Base-by-base conservation (phyloP, 2,113 vertebrate genomes). In the Mus pahari region DNA sequence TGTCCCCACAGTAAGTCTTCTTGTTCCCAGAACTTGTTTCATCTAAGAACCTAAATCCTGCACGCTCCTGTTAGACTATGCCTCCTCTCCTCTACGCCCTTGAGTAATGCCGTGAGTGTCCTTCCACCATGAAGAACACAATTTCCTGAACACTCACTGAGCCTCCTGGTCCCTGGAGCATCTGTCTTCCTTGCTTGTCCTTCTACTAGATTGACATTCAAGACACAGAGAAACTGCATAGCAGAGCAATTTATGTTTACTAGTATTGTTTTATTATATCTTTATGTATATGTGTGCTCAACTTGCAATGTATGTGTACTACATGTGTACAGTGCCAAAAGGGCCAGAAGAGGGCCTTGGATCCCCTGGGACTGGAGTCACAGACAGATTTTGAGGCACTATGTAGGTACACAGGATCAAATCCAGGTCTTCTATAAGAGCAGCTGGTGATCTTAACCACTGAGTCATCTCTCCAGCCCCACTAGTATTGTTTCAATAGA, bases 401-500 rank as follows among this genome's bases (percentile, higher is more conserved):
- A 26, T 26, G 3, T 60, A 39, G 55, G 36, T 39, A 13, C 55
- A 14, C 26, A 12, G 55, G 53, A 16, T 60, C 36, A 82, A 82
- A 60, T 53, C 12, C 79, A 58, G 36, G 5, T 39, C n/a, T 22
- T 82, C 79, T 39, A 20, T 39, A 60, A 82, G 55, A 82, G 79
- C 53, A 82, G 55, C 79, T 82, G 20, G 53, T 60, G 36, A n/a
- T 26, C 12, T 14, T 60, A 58, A 58, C 33, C 53, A 58, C 79
- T 58, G 79, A 82, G 22, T 11, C 36, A 39, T 14, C 6, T 12
- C 53, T 24, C 53, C 53, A 81, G 78, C 36, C 36, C 24, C 22
- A 62, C 19, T 39, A 45, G n/a, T 62, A 77, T 82, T 53, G 75
- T 87, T 60, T 90, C 58, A 70, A 48, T 68, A 77, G 64, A 75